Base-by-base conservation (phyloP, 2,888 invertebrate species). In the Ochropacha duplaris region DNA sequence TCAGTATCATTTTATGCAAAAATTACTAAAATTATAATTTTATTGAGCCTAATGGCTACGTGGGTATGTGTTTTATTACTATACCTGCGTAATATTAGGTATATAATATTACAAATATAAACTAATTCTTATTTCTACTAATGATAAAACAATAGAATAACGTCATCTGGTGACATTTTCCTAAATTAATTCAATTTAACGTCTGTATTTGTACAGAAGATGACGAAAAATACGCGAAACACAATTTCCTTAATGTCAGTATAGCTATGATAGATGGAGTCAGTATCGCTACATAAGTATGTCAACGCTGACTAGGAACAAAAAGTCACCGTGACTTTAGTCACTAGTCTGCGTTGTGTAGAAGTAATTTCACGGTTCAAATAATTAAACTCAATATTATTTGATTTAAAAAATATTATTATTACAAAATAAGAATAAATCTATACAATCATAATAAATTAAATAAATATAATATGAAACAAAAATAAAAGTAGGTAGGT, bases 391-490 rank as follows among this genome's bases (percentile, higher is more conserved):
- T 4, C 12, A 12, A 12, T 31, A 31, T 31, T 12, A 3, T 4
- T 36, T 36, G n/a, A n/a, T n/a, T n/a, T 36, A n/a, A 36, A n/a
- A n/a, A 36, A n/a, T n/a, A 36, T 36, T 5, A 36, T 5, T 36
- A 36, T 31, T 31, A 12, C 11, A 31, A 12, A 31, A 39, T n/a
- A 39, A 6, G 16, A 39, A 49, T 5, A 14, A 22, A 49, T 49
- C 31, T 50, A 60, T 62, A 31, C 31, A 31, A 12, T 2, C 12
- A 12, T 36, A 62, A 64, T 66, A 69, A 70, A 68, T 66, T 59
- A 64, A 62, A 54, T 24, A 50, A 22, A 51, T 22, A 34, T 58
- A 55, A 19, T 68, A 59, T 31, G 12, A n/a, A n/a, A 31, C 12
- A 60, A 56, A 60, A 60, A 39, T 51, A 54, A 16, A 22, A 31